Conservation (phyloP, 2,797 vertebrate species). For the Danio aesculapii region DNA sequence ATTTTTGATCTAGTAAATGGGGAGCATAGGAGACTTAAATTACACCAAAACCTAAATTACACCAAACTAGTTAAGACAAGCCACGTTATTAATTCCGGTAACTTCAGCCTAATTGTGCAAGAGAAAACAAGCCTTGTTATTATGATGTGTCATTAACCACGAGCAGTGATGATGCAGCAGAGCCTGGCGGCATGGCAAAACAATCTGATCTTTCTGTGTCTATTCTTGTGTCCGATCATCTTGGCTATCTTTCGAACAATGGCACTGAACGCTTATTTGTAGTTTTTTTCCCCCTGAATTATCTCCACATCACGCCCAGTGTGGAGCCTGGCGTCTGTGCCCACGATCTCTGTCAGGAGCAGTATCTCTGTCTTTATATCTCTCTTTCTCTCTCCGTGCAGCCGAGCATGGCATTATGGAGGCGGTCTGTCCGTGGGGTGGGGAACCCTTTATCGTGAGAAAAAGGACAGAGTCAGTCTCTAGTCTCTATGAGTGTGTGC, state of each 20-base stretch:
- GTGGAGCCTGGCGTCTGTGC: conserved; percentile 67
- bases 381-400: conserved; percentile 68
- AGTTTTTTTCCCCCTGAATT: conserved; percentile 67
- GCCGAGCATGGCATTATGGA: conserved; percentile 67
- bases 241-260: conserved; percentile 68
- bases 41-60: no score
- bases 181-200: conserved; percentile 51
- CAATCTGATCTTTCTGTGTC: conserved; percentile 46
- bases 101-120: neutral
- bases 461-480: conserved; percentile 72
- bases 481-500: conserved; percentile 53
- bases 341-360: conserved; percentile 70
- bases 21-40: no score
- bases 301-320: conserved; percentile 72
- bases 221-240: conserved; percentile 64
- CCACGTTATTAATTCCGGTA: neutral
- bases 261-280: conserved; percentile 48
- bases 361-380: conserved; percentile 49
- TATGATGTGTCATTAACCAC: conserved; percentile 7
- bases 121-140: conserved; percentile 13
- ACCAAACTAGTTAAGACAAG: no score
- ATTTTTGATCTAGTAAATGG: no score
- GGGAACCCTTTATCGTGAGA: conserved; percentile 71
- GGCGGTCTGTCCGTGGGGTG: conserved; percentile 45
- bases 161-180: conserved; percentile 53